Evolutionary conservation across 2,888 invertebrate genomes (phyloP).

Genomic region (Esperia sulphurella): DNA sequence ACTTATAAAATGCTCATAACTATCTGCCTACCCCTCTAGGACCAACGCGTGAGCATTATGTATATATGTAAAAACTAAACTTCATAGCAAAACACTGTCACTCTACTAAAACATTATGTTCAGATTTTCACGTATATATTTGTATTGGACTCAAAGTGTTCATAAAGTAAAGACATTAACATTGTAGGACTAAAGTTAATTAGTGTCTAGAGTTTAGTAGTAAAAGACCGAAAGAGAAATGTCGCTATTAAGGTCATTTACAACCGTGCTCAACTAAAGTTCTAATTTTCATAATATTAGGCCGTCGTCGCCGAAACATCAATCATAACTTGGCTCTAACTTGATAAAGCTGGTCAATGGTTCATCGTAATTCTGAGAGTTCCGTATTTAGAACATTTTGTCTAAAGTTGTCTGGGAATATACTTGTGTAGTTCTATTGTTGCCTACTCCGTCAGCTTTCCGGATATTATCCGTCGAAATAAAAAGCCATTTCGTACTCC

Average conservation of each 20-base stretch:
- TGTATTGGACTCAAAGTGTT: neutral
- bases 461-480: no score
- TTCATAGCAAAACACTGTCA: no score
- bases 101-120: no score
- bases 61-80: no score
- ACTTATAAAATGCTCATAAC: no score
- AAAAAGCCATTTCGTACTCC: no score
- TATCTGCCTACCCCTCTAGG: no score
- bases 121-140: no score
- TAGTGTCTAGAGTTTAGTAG: neutral
- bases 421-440: no score
- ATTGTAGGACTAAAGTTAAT: constrained; percentile 1
- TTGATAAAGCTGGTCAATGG: constrained; percentile 1
- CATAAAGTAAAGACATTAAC: neutral
- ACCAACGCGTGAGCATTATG: no score
- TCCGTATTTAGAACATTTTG: neutral
- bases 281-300: constrained; percentile 51
- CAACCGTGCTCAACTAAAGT: constrained; percentile 30
- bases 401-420: no score
- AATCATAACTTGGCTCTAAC: constrained; percentile 46
- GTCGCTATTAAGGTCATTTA: constrained; percentile 19
- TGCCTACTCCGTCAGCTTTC: no score
- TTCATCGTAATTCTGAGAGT: constrained; percentile 15
- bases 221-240: neutral
- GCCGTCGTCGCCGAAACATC: constrained; percentile 46